Percentiles rank a stretch among this genome's conserved stretches.
Conservation (phyloP, 2,797 vertebrate species). For the Semotilus atromaculatus region DNA sequence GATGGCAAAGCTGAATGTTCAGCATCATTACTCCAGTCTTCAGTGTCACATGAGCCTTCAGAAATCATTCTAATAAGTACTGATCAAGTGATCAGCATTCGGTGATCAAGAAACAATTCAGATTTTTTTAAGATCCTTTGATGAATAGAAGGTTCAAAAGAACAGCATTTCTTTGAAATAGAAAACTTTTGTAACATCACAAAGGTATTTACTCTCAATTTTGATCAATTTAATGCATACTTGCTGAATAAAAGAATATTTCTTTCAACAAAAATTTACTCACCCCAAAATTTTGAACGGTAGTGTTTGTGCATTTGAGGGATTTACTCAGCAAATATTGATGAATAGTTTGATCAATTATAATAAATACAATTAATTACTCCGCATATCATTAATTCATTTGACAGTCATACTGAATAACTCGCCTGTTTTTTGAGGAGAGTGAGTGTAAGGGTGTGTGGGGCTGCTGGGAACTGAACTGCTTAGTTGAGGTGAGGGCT, state of each 20-base stretch:
- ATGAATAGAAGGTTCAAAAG: neutral
- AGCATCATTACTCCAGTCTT: neutral
- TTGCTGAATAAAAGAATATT: neutral
- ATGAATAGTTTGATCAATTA: neutral
- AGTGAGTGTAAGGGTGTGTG: neutral
- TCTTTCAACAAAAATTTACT: neutral
- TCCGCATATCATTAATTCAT: neutral
- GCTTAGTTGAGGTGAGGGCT: conserved; percentile 86
- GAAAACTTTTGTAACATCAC: neutral
- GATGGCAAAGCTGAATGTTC: neutral
- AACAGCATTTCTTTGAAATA: neutral
- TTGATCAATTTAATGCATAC: neutral
- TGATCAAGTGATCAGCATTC: too few species aligned
- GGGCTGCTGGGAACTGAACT: conserved; percentile 92
- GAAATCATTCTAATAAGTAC: neutral
- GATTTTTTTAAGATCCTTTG: neutral
- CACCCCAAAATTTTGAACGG: neutral
- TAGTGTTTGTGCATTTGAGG: neutral
- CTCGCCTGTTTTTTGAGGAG: conserved; percentile 47
- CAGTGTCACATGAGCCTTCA: neutral
- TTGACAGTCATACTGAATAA: neutral
- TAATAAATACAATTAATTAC: neutral
- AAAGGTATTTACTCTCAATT: neutral
- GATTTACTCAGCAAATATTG: neutral
- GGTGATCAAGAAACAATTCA: neutral